These are phyloP conservation scores for Parnassius mnemosyne DNA, from an alignment of 2,888 invertebrate species.

Conservation along the genomic window DNA sequence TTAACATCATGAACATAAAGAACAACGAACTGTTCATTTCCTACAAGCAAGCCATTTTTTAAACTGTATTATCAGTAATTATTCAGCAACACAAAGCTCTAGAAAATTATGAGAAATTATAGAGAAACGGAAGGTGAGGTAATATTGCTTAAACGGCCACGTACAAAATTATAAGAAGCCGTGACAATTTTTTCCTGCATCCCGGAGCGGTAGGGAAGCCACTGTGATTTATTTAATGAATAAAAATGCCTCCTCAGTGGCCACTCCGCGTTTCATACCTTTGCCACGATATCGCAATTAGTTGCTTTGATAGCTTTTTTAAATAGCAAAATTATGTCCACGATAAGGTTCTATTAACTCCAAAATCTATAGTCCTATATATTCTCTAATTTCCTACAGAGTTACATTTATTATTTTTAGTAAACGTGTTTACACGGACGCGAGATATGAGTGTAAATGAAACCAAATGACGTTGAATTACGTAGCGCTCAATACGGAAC, in stretches of 20 bases:
- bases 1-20: neutral
- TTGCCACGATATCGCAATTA: conserved; percentile 71
- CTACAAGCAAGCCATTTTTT: conserved; percentile 3
- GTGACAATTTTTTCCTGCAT: conserved; percentile 76
- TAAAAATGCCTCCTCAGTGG: conserved; percentile 68
- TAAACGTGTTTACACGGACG: neutral
- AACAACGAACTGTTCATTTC: neutral
- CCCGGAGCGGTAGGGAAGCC: conserved; percentile 57
- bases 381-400: neutral
- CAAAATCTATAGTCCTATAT: conserved; percentile 16
- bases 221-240: conserved; percentile 77
- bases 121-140: conserved; percentile 51
- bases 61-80: conserved; percentile 14
- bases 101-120: conserved; percentile 77
- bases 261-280: conserved; percentile 45
- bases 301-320: conserved; percentile 60
- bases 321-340: conserved; percentile 35
- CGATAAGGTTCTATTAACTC: conserved; percentile 23
- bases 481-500: conserved; percentile 44
- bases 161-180: conserved; percentile 77
- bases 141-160: conserved; percentile 68
- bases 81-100: conserved; percentile 49
- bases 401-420: neutral
- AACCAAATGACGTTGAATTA: conserved; percentile 33
- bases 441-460: conserved; percentile 13